phyloP scores from a whole-genome alignment of 2,113 vertebrate genomes.

The Eolophus roseicapilla region DNA sequence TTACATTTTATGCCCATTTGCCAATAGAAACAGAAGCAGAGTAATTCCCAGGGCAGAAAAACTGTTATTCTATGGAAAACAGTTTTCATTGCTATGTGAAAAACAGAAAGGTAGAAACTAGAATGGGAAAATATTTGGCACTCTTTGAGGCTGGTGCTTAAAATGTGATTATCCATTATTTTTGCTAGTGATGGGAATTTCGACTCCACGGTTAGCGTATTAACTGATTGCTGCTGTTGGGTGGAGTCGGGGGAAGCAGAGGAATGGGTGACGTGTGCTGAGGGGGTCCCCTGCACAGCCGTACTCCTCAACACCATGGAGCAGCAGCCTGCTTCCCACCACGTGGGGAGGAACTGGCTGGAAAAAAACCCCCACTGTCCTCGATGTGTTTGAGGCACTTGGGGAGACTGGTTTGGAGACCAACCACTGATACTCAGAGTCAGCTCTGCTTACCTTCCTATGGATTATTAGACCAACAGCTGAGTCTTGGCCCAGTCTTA shows the following conservation, averaged over 20 bases:
- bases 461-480: neutral
- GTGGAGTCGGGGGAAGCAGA: neutral
- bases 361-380: neutral
- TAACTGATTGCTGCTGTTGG: neutral
- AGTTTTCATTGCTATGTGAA: neutral
- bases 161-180: neutral
- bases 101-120: neutral
- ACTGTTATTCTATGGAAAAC: constrained; percentile 30
- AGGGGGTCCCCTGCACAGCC: neutral
- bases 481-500: neutral
- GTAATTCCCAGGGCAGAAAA: constrained; percentile 6
- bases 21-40: constrained; percentile 25
- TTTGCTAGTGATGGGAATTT: neutral
- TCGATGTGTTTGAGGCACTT: neutral
- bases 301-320: fast-evolving
- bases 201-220: neutral
- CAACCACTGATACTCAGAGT: neutral
- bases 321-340: neutral
- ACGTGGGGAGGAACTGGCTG: fast-evolving
- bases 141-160: neutral
- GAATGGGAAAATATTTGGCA: constrained; percentile 19
- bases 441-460: neutral
- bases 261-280: neutral
- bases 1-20: constrained; percentile 2
- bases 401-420: fast-evolving